Base-by-base conservation (phyloP, 2,113 vertebrate species). In the Pleuronectes platessa region DNA sequence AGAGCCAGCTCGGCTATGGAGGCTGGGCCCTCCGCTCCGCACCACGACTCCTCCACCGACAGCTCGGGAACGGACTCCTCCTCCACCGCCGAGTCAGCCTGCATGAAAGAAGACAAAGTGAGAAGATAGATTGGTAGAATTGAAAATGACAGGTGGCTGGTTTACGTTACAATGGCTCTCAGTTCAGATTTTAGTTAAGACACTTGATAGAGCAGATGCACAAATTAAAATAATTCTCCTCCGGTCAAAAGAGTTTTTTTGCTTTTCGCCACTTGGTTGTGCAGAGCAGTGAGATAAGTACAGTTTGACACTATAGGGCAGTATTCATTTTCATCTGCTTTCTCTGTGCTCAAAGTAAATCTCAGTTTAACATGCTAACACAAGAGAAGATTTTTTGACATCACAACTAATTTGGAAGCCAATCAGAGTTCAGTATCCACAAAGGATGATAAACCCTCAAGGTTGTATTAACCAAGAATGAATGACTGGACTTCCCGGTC, bases 1-100 rank as follows among this genome's bases (percentile, higher is more conserved):
- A 99, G 92, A 1, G 97, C 98, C 1, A 99, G 93, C 10, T 98
- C 97, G 18, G 95, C 96, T 1, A 99, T 96, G 0, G 97, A 99
- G 5, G 93, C 93, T 0, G 96, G 98, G 2, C 98, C 98, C 60
- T 98, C 96, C 0, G 94, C 96, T 0, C 94, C 86, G 2, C 92
- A 74, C 98, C 98, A 99, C 0, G 91, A 95, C 0, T 99, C 98
- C 87, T 99, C 98, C 0, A 95, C 93, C 0, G 95, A 95, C 84
- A 98, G 79, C 61, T 95, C 87, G 0, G 97, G 96, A 1, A 88
- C 73, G 1, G 89, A 72, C 88, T 96, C 95, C 78, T 99, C 97
- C 0, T 98, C 97, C 10, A 95, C 93, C 0, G 83, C 92, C 0
- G 98, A 93, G 0, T 99, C 98, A 11, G 97, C 96, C 98, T 99